Evolutionary conservation across 2,113 vertebrate genomes (phyloP), one percentile per base, ranked within the genome.

Genomic region (Ornithorhynchus anatinus): DNA sequence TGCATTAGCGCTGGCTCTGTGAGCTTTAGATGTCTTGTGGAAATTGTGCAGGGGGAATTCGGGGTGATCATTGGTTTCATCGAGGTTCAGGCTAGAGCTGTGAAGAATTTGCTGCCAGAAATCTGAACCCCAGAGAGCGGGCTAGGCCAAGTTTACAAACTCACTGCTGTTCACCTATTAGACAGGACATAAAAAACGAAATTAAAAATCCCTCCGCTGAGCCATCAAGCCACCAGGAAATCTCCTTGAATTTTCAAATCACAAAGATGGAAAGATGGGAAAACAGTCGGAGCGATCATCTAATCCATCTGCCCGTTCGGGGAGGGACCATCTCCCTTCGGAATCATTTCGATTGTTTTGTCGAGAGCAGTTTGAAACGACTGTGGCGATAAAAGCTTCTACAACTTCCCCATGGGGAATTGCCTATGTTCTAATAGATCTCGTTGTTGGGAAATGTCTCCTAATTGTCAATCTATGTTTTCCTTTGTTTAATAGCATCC

Each of bases 1-100:
- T 59, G 35, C 43, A 75, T 77, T 77, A 79, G 45, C 51, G 38
- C 44, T 52, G 37, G 33, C 63, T 37, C 17, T 61, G 47, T 59
- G 72, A 72, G 57, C 17, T 23, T 68, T 72, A 27, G 33, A 51
- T 61, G 31, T 62, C 75, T 84, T 57, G 53, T 52, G 47, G 48
- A 79, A 86, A 72, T 67, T 76, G 52, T 79, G 37, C 27, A 48
- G 37, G 61, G 72, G 59, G 52, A 77, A 67, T 76, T 60, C 72
- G 77, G 66, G 44, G 66, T 67, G 68, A 82, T 79, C 77, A 72
- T 32, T 70, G 66, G 36, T 81, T 88, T 81, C 66, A 67, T 27
- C 67, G 79, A 75, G 53, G 59, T 72, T 79, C 72, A 42, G 71
- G 45, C 47, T 66, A 40, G 47, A 69, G 19, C 35, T 67, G 10